Percentiles rank a stretch among this genome's conserved stretches.
Conservation (phyloP, 2,797 vertebrate species). For the Cirrhinus mrigala region DNA sequence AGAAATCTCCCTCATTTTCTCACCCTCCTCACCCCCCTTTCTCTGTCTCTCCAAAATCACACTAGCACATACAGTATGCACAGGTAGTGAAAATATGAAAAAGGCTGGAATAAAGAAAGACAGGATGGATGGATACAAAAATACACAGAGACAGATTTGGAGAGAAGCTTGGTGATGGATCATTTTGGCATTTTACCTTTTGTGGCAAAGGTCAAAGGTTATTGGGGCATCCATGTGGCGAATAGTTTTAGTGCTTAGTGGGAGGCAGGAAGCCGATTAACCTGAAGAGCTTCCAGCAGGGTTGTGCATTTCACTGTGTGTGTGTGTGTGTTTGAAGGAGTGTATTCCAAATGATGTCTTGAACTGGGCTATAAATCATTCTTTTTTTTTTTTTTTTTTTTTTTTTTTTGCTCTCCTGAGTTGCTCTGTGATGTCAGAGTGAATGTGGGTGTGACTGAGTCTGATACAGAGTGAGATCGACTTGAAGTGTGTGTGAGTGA, state of each 20-base stretch:
- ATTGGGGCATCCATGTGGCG: constrained; percentile 25
- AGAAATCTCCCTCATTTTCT: too few relatives aligned
- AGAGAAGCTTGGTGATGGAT: constrained; percentile 47
- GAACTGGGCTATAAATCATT: constrained; percentile 33
- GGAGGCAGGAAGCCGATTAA: constrained; percentile 50
- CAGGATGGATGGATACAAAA: constrained; percentile 9
- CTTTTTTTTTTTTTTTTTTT: constrained; percentile 32
- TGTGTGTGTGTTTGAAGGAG: constrained; percentile 17
- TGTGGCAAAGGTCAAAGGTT: constrained; percentile 44
- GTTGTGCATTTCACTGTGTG: constrained; percentile 6
- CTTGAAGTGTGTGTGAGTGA: constrained; percentile 10
- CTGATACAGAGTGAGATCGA: constrained; percentile 2
- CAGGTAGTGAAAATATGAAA: neutral
- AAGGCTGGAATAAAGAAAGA: neutral
- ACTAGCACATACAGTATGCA: neutral
- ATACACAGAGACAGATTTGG: neutral
- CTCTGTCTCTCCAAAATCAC: neutral
- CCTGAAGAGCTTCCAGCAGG: constrained; percentile 38
- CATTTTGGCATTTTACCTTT: constrained; percentile 46
- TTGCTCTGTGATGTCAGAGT: neutral
- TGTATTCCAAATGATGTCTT: constrained; percentile 33
- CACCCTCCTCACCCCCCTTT: neutral
- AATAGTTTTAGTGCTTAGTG: constrained; percentile 27
- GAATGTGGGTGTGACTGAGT: constrained; percentile 31
- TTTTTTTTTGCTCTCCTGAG: constrained; percentile 21